Evolutionary conservation across 1,140 invertebrate species (phyloP).

Genomic region (Saccostrea echinata): DNA sequence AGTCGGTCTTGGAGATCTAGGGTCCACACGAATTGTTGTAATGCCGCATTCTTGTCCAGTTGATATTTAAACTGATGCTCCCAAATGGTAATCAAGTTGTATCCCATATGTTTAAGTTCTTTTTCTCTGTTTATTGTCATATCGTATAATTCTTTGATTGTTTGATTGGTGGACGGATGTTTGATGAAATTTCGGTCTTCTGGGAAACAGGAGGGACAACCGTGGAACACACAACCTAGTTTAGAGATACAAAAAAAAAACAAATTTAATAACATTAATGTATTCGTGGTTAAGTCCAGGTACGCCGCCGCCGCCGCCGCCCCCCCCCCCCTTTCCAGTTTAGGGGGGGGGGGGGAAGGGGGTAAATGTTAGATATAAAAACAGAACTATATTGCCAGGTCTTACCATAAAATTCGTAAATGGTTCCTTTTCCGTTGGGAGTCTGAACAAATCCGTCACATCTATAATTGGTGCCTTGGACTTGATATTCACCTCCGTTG

Average conservation of each 20-base stretch:
- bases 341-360: constrained; percentile 33
- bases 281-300: neutral
- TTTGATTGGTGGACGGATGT: constrained; percentile 21
- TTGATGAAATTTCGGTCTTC: constrained; percentile 32
- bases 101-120: constrained; percentile 33
- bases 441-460: constrained; percentile 40
- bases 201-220: constrained; percentile 38
- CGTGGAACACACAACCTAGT: constrained; percentile 44
- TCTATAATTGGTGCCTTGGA: constrained; percentile 50
- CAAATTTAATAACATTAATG: neutral
- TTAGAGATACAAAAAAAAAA: neutral
- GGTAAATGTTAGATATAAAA: neutral
- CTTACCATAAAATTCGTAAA: constrained; percentile 55
- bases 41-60: constrained; percentile 21
- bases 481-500: constrained; percentile 47
- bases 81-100: constrained; percentile 31
- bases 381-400: too few relatives aligned
- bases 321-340: neutral
- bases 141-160: constrained; percentile 30
- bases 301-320: constrained; percentile 41
- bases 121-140: constrained; percentile 33
- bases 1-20: constrained; percentile 44
- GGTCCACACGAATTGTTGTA: constrained; percentile 17
- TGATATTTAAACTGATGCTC: constrained; percentile 51
- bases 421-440: constrained; percentile 24